Conservation (phyloP, 1,140 invertebrate genomes). For the Drosophila kikkawai region DNA sequence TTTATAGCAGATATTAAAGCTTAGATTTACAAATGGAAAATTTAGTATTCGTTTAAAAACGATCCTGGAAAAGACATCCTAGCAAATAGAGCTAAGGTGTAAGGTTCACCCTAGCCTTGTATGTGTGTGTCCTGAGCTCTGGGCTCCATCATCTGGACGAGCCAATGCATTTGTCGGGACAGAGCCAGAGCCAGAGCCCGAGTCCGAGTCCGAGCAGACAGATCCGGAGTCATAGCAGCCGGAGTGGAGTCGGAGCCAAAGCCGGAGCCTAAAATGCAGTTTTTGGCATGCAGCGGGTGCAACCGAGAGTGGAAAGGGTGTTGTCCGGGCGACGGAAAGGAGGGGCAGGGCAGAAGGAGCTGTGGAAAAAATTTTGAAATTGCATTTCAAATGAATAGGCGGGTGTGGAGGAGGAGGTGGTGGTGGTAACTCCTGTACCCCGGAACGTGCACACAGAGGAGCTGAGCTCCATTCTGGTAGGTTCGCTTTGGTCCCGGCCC, state of each 20-base stretch:
- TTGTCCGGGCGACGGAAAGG: background rate
- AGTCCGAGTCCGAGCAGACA: constrained; percentile 38
- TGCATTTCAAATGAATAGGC: constrained; percentile 82
- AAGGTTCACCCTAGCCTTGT: constrained; percentile 15
- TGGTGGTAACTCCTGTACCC: background rate
- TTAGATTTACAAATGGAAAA: background rate
- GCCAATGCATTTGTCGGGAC: constrained; percentile 57
- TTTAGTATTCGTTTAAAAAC: background rate
- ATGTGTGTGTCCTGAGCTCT: constrained; percentile 11
- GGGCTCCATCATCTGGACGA: constrained; percentile 40
- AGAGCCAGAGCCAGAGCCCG: constrained; percentile 12
- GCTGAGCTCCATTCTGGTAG: constrained; percentile 26
- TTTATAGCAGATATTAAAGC: background rate
- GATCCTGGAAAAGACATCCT: background rate
- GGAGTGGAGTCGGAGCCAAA: constrained; percentile 29
- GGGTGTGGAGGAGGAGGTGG: constrained; percentile 14
- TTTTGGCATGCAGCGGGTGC: constrained; percentile 64
- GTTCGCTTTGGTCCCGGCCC: constrained; percentile 36
- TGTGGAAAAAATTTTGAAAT: constrained; percentile 79
- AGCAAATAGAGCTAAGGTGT: background rate
- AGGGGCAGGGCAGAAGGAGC: constrained; percentile 60
- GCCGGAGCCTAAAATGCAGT: constrained; percentile 78
- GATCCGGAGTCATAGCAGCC: constrained; percentile 23
- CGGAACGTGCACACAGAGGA: background rate
- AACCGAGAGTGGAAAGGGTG: background rate